Evolutionary conservation across 2,113 vertebrate species (phyloP), one percentile per base, ranked within the genome.

Genomic region (Odocoileus hemionus): DNA sequence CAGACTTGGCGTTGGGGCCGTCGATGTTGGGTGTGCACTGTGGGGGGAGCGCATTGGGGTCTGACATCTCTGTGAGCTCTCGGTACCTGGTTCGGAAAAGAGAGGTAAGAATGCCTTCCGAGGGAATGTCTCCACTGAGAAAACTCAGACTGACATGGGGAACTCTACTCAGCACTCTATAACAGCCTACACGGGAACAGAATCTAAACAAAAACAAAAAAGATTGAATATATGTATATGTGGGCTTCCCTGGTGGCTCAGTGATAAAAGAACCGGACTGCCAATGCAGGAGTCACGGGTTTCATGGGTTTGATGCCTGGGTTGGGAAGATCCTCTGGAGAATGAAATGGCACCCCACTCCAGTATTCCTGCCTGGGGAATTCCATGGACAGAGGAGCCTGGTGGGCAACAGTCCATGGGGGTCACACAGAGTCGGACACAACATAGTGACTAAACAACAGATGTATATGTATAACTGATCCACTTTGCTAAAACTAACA

Each of bases 21-120:
- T 99, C 99, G 19, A 99, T 99, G 99, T 99, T 99, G 86, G 99
- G 99, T 0, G 99, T 99, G 99, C 99, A 99, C 97, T 99, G 99
- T 0, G 99, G 99, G 0, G 99, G 99, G 85, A 99, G 99, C 95
- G 99, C 99, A 6, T 99, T 99, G 0, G 99, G 99, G 96, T 99
- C 99, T 0, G 99, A 99, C 64, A 99, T 99, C 98, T 99, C 99
- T 0, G 99, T 99, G 1, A 99, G 99, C 98, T 99, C 99, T 97
- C 99, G 99, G 98, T 99, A 99, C 99, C 99, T 99, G 96, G 0
- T 2, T 1, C 60, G 55, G 89, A 96, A 89, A 52, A 96, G 50
- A 97, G 39, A 96, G 79, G 30, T 23, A n/a, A 93, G 39, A 80
- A 28, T 80, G 97, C 61, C 70, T 89, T 86, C 45, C 30, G 28